phyloP scores from a whole-genome alignment of 2,888 invertebrate genomes.

The Branchipolynoe longqiensis region DNA sequence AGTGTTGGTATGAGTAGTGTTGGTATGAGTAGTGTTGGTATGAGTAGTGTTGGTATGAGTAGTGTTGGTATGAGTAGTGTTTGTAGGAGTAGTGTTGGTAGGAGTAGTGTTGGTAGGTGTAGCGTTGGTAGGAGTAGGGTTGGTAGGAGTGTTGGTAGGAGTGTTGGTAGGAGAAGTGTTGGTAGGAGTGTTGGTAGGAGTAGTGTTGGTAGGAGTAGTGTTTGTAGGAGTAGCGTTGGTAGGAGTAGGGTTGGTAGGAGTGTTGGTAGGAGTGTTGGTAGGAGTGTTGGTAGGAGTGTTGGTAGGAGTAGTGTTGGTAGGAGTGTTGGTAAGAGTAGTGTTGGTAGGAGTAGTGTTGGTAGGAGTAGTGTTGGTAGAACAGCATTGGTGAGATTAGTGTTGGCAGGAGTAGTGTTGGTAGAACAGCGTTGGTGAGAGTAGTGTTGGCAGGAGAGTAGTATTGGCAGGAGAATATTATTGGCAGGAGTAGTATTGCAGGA shows the following conservation, averaged over 20 bases:
- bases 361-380: background rate
- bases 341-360: background rate
- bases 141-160: background rate
- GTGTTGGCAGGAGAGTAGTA: too few species aligned
- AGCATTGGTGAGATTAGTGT: background rate
- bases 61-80: too few species aligned
- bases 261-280: background rate
- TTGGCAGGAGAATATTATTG: too few species aligned
- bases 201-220: background rate
- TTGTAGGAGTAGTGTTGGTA: background rate
- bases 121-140: background rate
- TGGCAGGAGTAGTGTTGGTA: background rate
- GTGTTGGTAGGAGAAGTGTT: background rate
- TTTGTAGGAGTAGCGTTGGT: background rate
- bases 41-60: too few species aligned
- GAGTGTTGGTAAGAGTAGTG: background rate
- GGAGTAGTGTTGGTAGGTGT: background rate
- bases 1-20: too few species aligned
- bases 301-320: background rate
- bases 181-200: background rate
- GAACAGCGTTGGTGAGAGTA: too few species aligned
- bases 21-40: too few species aligned
- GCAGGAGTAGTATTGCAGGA: too few species aligned
- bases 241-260: background rate
- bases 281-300: background rate